These are phyloP conservation scores for Palaemon carinicauda DNA, from an alignment of 1,140 invertebrate genomes.

Conservation along the genomic window DNA sequence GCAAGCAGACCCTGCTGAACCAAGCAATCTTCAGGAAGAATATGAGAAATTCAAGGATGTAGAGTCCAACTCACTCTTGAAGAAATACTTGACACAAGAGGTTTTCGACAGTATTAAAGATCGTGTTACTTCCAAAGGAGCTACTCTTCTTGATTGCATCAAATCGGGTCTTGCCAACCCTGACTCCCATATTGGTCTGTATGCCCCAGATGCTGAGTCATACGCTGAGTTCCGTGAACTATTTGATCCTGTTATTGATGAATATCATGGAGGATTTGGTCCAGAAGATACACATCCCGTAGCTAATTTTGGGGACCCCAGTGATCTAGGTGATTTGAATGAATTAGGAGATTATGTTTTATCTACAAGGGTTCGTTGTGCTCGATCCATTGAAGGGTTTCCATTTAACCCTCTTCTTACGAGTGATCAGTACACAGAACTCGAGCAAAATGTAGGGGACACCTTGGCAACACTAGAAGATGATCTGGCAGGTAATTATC, in stretches of 20 bases:
- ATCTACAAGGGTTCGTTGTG: constrained; percentile 79
- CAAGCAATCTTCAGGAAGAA: no score
- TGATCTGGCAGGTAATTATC: constrained; percentile 6
- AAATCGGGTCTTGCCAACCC: constrained; percentile 75
- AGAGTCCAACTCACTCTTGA: constrained; percentile 91
- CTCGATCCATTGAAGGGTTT: constrained; percentile 76
- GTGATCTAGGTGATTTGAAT: constrained; percentile 72
- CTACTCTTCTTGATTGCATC: constrained; percentile 87
- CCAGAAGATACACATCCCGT: constrained; percentile 64
- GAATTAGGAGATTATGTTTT: constrained; percentile 74
- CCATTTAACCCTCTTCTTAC: constrained; percentile 67
- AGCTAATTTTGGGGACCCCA: constrained; percentile 67
- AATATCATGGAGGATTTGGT: constrained; percentile 67
- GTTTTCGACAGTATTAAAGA: constrained; percentile 88
- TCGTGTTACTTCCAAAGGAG: constrained; percentile 87
- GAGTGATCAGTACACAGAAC: constrained; percentile 69
- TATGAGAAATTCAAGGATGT: neutral
- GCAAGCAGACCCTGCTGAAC: no score
- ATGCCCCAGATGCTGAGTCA: constrained; percentile 80
- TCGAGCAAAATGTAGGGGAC: constrained; percentile 85
- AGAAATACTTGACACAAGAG: constrained; percentile 90
- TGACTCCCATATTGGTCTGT: constrained; percentile 12
- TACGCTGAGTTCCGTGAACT: constrained; percentile 81
- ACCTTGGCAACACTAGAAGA: constrained; percentile 57
- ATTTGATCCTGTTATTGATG: constrained; percentile 78